A percentile compares a stretch with the other conserved stretches of the same genome.
phyloP scores from a whole-genome alignment of 2,113 vertebrate genomes.

The Muscicapa adusta region DNA sequence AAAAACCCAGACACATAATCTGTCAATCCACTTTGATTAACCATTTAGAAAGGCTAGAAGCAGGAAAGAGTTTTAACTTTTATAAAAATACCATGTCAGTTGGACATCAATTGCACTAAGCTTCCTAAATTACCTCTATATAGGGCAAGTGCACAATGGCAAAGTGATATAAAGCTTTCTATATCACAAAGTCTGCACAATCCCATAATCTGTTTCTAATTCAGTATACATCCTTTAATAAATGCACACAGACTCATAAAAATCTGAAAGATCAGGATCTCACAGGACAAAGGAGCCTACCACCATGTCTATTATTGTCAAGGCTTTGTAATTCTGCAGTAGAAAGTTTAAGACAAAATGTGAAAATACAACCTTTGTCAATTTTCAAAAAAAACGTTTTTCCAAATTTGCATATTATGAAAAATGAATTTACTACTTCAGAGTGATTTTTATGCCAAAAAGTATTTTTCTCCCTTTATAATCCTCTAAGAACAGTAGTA shows the following conservation, averaged over 20 bases:
- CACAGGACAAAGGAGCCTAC: not conserved
- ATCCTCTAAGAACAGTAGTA: not conserved
- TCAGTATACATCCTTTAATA: not conserved
- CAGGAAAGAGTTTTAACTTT: not conserved
- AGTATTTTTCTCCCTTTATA: not conserved
- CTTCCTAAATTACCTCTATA: conserved; percentile 3
- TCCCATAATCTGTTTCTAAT: conserved; percentile 39
- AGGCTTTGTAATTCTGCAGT: not conserved
- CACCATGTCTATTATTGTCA: not conserved
- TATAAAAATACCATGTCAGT: not conserved
- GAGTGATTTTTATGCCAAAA: not conserved
- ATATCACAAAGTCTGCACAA: not conserved
- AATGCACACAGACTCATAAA: not conserved
- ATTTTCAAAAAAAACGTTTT: not conserved
- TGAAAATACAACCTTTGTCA: not conserved
- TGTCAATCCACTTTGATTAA: conserved; percentile 43
- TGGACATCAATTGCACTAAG: not conserved
- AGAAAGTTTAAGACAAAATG: not conserved
- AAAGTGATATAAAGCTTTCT: not conserved
- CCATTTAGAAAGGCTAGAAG: not conserved
- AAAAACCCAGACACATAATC: conserved; percentile 30
- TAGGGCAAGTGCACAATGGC: not conserved
- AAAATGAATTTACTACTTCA: not conserved
- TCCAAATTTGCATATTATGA: not conserved
- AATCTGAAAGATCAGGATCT: not conserved